Evolutionary conservation across 2,113 vertebrate species (phyloP).

Genomic region (Pterocles burchelli): DNA sequence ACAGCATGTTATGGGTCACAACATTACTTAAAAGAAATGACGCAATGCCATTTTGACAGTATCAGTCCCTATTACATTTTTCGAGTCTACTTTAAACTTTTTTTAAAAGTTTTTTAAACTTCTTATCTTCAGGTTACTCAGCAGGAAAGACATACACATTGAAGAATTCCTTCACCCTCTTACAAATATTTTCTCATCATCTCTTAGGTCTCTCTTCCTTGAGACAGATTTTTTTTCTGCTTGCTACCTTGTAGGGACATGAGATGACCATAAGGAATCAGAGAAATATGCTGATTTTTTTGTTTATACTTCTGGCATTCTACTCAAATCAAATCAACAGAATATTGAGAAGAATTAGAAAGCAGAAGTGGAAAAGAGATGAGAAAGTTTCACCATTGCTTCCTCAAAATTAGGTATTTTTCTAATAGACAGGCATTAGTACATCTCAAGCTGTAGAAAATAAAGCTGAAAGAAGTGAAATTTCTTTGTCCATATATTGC

Average conservation of each 20-base stretch:
- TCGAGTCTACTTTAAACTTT: background rate
- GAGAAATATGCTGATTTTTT: background rate
- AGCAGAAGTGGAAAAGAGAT: background rate
- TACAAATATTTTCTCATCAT: background rate
- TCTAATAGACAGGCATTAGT: background rate
- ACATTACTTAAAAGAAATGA: background rate
- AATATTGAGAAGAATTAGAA: background rate
- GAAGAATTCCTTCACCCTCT: background rate
- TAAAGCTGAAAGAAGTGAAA: background rate
- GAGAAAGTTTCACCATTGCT: background rate
- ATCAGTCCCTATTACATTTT: background rate
- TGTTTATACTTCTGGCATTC: background rate
- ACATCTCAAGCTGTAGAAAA: background rate
- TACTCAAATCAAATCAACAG: background rate
- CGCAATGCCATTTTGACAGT: background rate
- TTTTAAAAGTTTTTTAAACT: too few species aligned
- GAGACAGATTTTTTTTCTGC: background rate
- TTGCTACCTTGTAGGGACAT: background rate
- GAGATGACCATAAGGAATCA: background rate
- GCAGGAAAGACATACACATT: too few species aligned
- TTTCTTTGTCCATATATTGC: background rate
- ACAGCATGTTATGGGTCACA: background rate
- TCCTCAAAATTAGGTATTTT: background rate
- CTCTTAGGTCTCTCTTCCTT: background rate
- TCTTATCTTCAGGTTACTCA: too few species aligned